Evolutionary conservation across 2,797 vertebrate species (phyloP).

Genomic region (Sardinella longiceps): DNA sequence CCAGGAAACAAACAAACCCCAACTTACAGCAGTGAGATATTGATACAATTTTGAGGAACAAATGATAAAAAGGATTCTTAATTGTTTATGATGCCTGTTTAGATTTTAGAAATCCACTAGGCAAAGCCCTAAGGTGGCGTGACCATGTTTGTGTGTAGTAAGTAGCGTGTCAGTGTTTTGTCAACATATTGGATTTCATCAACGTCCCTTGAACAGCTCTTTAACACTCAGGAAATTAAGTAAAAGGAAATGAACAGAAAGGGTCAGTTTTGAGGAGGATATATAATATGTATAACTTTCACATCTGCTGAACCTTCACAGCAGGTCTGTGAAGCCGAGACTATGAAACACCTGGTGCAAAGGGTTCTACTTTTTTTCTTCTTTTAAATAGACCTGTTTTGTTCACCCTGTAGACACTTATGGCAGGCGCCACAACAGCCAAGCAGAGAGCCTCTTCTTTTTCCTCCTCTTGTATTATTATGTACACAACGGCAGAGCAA

Average conservation of each 20-base stretch:
- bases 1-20: slow-evolving; percentile 80
- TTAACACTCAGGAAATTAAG: slow-evolving; percentile 42
- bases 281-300: not conserved
- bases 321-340: not conserved
- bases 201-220: slow-evolving; percentile 25
- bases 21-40: slow-evolving; percentile 82
- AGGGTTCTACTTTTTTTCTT: too few species aligned
- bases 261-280: slow-evolving; percentile 6
- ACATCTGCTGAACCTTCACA: not conserved
- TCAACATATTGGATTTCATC: slow-evolving; percentile 7
- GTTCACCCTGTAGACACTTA: not conserved
- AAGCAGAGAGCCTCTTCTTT: not conserved
- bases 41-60: slow-evolving; percentile 53
- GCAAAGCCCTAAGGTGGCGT: not conserved
- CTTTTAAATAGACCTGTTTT: not conserved
- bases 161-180: not conserved
- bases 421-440: not conserved
- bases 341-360: not conserved
- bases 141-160: not conserved
- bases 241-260: not conserved
- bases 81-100: slow-evolving; percentile 23
- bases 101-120: not conserved
- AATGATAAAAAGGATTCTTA: slow-evolving; percentile 42
- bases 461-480: not conserved
- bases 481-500: not conserved